Conservation (phyloP, 2,113 vertebrate species). For the Colistium nudipinnis region DNA sequence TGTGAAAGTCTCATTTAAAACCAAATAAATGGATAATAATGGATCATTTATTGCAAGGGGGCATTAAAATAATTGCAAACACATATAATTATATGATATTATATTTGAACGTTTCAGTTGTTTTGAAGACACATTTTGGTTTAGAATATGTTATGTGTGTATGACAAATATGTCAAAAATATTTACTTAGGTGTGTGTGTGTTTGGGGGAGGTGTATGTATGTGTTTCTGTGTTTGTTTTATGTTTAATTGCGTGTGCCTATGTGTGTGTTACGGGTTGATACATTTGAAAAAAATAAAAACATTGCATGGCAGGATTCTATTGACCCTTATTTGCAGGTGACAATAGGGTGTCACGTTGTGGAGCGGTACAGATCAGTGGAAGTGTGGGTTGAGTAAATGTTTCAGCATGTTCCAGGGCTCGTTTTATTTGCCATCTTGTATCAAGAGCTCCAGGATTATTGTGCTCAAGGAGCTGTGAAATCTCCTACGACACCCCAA, state of each 20-base stretch:
- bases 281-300: conserved; percentile 16
- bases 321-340: conserved; percentile 53
- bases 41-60: not conserved
- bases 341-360: conserved; percentile 21
- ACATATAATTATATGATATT: not conserved
- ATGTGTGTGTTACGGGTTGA: not conserved
- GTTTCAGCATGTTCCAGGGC: conserved; percentile 64
- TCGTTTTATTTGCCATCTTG: conserved; percentile 77
- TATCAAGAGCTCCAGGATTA: conserved; percentile 77
- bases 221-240: too few species aligned
- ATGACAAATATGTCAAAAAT: too few species aligned
- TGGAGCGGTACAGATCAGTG: conserved; percentile 50
- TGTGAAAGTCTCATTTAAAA: too few species aligned
- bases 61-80: not conserved
- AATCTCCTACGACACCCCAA: conserved; percentile 75
- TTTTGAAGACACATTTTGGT: too few species aligned
- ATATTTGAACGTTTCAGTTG: too few species aligned
- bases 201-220: too few species aligned
- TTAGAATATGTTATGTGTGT: too few species aligned
- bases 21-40: too few species aligned
- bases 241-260: not conserved
- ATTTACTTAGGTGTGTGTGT: too few species aligned
- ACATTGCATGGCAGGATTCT: not conserved
- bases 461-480: conserved; percentile 81
- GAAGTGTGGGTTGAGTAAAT: conserved; percentile 55